Evolutionary conservation across 2,888 invertebrate genomes (phyloP).

Genomic region (Eucera pruinosa): DNA sequence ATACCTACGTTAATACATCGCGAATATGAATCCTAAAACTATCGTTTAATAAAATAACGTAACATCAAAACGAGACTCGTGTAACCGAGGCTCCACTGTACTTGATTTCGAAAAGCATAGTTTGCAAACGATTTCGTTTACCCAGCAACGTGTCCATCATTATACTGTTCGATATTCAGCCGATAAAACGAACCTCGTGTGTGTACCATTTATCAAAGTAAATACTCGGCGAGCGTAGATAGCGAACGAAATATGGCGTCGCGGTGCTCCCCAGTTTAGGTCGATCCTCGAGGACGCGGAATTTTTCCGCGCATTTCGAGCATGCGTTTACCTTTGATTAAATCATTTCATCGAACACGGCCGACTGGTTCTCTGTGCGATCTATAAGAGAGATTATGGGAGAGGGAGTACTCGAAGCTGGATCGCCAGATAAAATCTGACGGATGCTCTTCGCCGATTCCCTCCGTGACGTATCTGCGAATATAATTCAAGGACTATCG

Average conservation of each 20-base stretch:
- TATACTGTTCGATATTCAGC: background rate
- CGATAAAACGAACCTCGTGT: background rate
- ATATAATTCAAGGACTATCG: constrained; percentile 64
- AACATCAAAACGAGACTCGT: too few species aligned
- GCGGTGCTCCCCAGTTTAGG: constrained; percentile 53
- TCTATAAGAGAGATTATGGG: constrained; percentile 59
- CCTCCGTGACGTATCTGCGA: constrained; percentile 60
- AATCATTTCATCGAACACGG: constrained; percentile 60
- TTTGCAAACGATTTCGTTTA: background rate
- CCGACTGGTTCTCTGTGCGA: constrained; percentile 54
- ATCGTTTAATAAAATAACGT: too few species aligned
- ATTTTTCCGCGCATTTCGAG: constrained; percentile 26
- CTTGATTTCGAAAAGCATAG: too few species aligned
- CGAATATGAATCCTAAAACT: too few species aligned
- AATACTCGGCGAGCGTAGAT: constrained; percentile 72
- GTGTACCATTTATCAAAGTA: constrained; percentile 70
- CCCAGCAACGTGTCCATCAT: background rate
- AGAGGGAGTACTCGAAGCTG: constrained; percentile 15
- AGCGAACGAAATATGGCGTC: constrained; percentile 60
- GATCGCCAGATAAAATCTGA: constrained; percentile 69
- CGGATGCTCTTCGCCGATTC: constrained; percentile 65
- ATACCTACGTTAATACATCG: too few species aligned
- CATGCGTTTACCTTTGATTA: constrained; percentile 64
- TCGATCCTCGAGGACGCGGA: constrained; percentile 11
- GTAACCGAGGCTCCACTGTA: too few species aligned